Evolutionary conservation across 2,888 invertebrate genomes (phyloP), one percentile per base, ranked within the genome.

Genomic region (Drosophila basisetae): DNA sequence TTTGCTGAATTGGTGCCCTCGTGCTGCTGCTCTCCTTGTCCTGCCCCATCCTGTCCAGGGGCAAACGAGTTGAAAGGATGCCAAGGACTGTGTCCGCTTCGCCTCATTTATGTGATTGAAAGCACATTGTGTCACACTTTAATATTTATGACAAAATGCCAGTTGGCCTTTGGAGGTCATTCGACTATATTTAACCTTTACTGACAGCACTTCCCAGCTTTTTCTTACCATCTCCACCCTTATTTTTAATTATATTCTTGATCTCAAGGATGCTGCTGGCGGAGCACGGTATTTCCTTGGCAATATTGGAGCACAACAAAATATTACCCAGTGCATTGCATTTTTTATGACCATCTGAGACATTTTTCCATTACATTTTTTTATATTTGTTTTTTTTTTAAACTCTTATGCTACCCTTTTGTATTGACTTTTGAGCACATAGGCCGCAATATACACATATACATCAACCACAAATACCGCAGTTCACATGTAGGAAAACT

Each of bases 61-160:
- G 49, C 35, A 68, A 22, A 62, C 53, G 62, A 71, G 73, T 76
- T 78, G 76, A 82, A 82, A 84, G 72, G 54, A 62, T 74, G 79
- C 82, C 83, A 77, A 84, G 84, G 73, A 76, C 69, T 52, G 22
- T 47, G 49, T 54, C 39, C 64, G 76, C 43, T 70, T 63, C 64
- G 72, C 64, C 68, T 62, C 69, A 67, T 82, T 82, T 82, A 68
- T 84, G 66, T 81, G 84, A 85, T 84, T 80, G 82, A 78, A 78
- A 72, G 78, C 66, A 70, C 73, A 76, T 84, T 78, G 80, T 87
- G 84, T 72, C 74, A 67, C 73, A 80, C 80, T 89, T 88, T 79
- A 84, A 91, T 91, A 91, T 91, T 90, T 91, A 91, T 91, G 89
- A 82, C 89, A 91, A 82, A 81, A 81, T 83, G 82, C 77, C 90